Percentiles rank a stretch among this genome's conserved stretches.
phyloP scores from a whole-genome alignment of 2,113 vertebrate species.

The Hippocampus abdominalis region DNA sequence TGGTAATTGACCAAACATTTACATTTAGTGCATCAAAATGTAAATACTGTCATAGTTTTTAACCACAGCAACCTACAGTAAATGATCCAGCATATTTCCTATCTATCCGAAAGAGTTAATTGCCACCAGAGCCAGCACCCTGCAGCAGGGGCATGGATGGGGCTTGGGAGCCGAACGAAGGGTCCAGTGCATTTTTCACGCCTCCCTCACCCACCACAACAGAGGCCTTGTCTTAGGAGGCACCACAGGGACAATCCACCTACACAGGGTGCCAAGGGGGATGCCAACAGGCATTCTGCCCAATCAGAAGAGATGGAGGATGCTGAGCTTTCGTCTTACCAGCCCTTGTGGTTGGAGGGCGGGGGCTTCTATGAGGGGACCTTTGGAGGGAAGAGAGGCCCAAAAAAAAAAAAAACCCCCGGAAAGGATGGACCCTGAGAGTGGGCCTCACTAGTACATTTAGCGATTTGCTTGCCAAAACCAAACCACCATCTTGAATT shows the following conservation, averaged over 20 bases:
- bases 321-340: constrained; percentile 40
- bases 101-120: constrained; percentile 24
- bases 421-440: constrained; percentile 32
- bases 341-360: constrained; percentile 20
- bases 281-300: constrained; percentile 58
- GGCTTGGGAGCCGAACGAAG: constrained; percentile 57
- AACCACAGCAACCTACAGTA: neutral
- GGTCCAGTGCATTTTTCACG: constrained; percentile 63
- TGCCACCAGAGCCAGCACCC: constrained; percentile 24
- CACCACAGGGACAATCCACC: constrained; percentile 61
- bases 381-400: constrained; percentile 14
- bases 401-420: constrained; percentile 15
- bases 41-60: neutral
- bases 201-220: constrained; percentile 66
- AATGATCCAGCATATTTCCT: neutral
- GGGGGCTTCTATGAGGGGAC: constrained; percentile 29
- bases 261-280: constrained; percentile 54
- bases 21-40: no score
- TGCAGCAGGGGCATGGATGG: constrained; percentile 46
- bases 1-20: neutral
- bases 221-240: constrained; percentile 63
- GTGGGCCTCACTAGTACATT: constrained; percentile 43
- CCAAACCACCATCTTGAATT: neutral
- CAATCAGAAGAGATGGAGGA: constrained; percentile 57
- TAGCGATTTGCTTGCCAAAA: constrained; percentile 30